Evolutionary conservation across 2,797 vertebrate genomes (phyloP).

Genomic region (Myotis findleyi): DNA sequence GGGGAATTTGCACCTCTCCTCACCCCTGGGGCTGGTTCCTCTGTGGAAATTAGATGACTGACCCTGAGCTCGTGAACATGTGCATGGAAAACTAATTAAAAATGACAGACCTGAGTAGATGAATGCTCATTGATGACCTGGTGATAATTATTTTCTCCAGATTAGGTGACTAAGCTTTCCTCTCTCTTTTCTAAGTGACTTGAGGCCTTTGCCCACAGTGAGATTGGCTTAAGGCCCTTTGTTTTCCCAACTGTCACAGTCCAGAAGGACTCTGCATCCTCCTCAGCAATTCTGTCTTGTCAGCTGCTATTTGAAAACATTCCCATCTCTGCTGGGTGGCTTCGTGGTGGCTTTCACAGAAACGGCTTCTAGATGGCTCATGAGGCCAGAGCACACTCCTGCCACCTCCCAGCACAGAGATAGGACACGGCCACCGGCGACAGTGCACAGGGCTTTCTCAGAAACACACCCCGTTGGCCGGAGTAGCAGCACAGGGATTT

Average conservation of each 20-base stretch:
- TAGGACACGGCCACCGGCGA: neutral
- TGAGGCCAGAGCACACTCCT: conserved; percentile 80
- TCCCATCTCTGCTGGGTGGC: conserved; percentile 81
- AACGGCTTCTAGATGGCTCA: conserved; percentile 84
- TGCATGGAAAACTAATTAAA: neutral
- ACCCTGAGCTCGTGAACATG: neutral
- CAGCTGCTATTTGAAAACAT: conserved; percentile 85
- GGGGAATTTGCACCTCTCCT: neutral
- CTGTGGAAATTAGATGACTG: neutral
- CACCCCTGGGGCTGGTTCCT: neutral
- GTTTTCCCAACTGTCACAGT: conserved; percentile 76
- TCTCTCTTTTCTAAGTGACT: conserved; percentile 6
- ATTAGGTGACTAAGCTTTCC: neutral
- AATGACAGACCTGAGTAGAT: neutral
- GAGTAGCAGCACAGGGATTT: neutral
- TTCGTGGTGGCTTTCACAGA: conserved; percentile 79
- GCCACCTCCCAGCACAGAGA: conserved; percentile 66
- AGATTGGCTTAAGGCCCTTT: conserved; percentile 63
- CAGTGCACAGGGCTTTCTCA: neutral
- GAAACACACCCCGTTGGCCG: neutral
- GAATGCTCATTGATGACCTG: neutral
- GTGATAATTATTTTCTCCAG: neutral
- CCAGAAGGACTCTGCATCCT: conserved; percentile 75
- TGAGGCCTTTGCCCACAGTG: neutral
- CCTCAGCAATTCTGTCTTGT: conserved; percentile 76